Percentiles rank a stretch among this genome's conserved stretches.
Conservation (phyloP, 2,113 vertebrate genomes). For the Synchiropus splendidus region DNA sequence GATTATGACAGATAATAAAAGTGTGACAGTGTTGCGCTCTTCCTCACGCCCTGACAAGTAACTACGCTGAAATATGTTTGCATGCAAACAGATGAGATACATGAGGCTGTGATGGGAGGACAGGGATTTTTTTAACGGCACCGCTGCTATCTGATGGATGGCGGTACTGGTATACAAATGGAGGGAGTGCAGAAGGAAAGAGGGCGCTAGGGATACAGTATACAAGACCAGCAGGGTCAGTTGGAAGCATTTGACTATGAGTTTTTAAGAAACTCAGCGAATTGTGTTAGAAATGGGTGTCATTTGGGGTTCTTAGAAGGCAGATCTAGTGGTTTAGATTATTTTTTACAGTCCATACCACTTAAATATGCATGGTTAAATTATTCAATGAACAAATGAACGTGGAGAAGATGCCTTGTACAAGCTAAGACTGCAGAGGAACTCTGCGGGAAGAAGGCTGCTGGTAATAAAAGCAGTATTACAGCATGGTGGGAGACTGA, state of each 20-base stretch:
- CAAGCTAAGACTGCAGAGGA: slow-evolving; percentile 44
- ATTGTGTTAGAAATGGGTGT: too few species aligned
- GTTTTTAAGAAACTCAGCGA: too few species aligned
- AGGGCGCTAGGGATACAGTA: slow-evolving; percentile 1
- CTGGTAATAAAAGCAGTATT: slow-evolving; percentile 18
- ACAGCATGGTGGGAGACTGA: slow-evolving; percentile 17
- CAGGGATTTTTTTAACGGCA: slow-evolving; percentile 45
- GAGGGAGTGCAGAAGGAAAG: slow-evolving; percentile 1
- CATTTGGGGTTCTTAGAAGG: too few species aligned
- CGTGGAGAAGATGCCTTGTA: slow-evolving; percentile 13
- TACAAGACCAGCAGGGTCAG: too few species aligned
- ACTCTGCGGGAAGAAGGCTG: slow-evolving; percentile 13
- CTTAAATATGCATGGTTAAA: too few species aligned
- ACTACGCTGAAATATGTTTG: slow-evolving; percentile 49
- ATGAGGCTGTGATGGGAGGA: slow-evolving; percentile 34
- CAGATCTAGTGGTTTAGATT: too few species aligned
- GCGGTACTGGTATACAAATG: slow-evolving; percentile 27
- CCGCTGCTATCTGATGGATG: slow-evolving; percentile 46
- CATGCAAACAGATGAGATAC: slow-evolving; percentile 38
- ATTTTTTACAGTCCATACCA: too few species aligned
- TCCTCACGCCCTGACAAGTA: slow-evolving; percentile 25
- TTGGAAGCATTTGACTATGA: too few species aligned
- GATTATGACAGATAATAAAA: slow-evolving; percentile 20
- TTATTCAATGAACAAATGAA: background rate
- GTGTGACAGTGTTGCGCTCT: slow-evolving; percentile 3